Evolutionary conservation across 2,797 vertebrate species (phyloP).

Genomic region (Furcifer pardalis): DNA sequence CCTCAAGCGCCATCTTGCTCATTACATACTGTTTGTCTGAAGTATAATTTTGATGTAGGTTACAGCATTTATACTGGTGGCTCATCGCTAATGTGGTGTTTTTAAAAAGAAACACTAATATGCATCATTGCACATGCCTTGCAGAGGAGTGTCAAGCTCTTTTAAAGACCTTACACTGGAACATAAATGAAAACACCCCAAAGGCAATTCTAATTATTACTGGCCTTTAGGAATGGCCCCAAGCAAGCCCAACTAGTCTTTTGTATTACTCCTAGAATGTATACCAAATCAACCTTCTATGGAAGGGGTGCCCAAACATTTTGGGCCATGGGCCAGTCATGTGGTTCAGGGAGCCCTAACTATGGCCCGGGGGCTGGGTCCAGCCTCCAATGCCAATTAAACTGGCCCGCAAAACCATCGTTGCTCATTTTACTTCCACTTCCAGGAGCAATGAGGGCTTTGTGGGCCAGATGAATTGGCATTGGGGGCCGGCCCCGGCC

Average conservation of each 20-base stretch:
- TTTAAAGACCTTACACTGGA: background rate
- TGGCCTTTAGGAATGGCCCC: conserved; percentile 11
- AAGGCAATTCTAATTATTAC: conserved; percentile 37
- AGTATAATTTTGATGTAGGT: conserved; percentile 9
- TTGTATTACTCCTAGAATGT: background rate
- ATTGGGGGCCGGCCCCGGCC: too few species aligned
- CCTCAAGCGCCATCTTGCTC: background rate
- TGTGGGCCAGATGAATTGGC: too few species aligned
- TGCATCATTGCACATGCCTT: background rate
- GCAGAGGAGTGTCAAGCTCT: background rate
- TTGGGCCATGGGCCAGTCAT: too few species aligned
- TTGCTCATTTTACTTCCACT: too few species aligned
- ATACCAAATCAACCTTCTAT: conserved; percentile 6
- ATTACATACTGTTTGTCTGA: background rate
- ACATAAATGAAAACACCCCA: conserved; percentile 19
- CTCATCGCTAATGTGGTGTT: background rate
- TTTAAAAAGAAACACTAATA: background rate
- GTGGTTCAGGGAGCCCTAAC: too few species aligned
- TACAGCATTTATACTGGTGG: background rate
- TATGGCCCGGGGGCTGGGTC: too few species aligned
- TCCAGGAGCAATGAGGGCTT: too few species aligned
- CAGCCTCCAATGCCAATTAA: too few species aligned
- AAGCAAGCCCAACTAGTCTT: background rate
- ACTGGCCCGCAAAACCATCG: too few species aligned
- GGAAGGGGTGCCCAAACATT: too few species aligned